Percentiles rank a stretch among this genome's conserved stretches.
Evolutionary conservation across 2,888 invertebrate genomes (phyloP).

Genomic region (Melikaiella ostensackeni): DNA sequence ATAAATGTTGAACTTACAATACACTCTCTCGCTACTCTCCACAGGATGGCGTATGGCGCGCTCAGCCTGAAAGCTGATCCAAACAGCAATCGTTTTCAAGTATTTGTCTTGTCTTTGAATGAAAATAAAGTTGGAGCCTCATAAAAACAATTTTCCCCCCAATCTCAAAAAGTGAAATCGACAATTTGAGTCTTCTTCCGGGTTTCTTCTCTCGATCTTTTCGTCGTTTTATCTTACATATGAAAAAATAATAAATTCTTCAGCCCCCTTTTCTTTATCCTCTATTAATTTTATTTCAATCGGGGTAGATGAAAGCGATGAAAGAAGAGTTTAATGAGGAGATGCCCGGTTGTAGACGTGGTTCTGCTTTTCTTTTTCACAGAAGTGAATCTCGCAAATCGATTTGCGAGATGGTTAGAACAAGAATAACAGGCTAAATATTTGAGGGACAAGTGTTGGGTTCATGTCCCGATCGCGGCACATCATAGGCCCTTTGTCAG

Average conservation of each 20-base stretch:
- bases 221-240: background rate
- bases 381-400: background rate
- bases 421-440: slow-evolving; percentile 51
- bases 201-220: slow-evolving; percentile 13
- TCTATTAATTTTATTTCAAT: background rate
- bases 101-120: background rate
- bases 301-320: background rate
- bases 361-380: slow-evolving; percentile 4
- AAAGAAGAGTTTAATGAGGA: slow-evolving; percentile 33
- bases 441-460: slow-evolving; percentile 70
- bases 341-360: slow-evolving; percentile 33
- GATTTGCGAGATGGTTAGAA: slow-evolving; percentile 50
- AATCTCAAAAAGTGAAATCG: slow-evolving; percentile 3
- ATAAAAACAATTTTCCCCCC: background rate
- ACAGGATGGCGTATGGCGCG: slow-evolving; percentile 76
- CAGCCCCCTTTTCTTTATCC: too few relatives aligned
- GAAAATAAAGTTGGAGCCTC: background rate
- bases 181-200: slow-evolving; percentile 13
- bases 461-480: slow-evolving; percentile 89
- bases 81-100: background rate
- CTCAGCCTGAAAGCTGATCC: slow-evolving; percentile 63
- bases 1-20: slow-evolving; percentile 72
- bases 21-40: slow-evolving; percentile 78
- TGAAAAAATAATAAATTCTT: slow-evolving; percentile 2
- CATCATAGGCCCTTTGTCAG: slow-evolving; percentile 81